phyloP scores from a whole-genome alignment of 2,797 vertebrate genomes.

The Takifugu ocellatus region DNA sequence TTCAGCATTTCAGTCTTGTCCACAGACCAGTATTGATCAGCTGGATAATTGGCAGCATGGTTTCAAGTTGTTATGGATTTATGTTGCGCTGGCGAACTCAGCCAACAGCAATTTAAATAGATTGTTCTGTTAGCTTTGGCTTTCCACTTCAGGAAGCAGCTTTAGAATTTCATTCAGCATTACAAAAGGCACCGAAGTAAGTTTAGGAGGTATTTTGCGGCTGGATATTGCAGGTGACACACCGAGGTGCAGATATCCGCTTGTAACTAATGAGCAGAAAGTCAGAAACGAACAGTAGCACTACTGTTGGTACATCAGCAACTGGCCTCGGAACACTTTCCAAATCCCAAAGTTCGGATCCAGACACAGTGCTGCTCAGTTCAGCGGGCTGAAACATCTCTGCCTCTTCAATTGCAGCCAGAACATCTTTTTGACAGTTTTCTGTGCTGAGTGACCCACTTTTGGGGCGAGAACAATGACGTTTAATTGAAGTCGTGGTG shows the following conservation, averaged over 20 bases:
- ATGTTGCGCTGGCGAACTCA: constrained; percentile 15
- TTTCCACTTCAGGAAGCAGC: constrained; percentile 25
- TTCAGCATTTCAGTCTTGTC: constrained; percentile 22
- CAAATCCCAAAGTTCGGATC: constrained; percentile 49
- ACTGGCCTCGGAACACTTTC: constrained; percentile 47
- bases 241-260: constrained; percentile 15
- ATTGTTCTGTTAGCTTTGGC: constrained; percentile 36
- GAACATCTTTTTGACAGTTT: constrained; percentile 56
- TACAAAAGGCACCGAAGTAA: constrained; percentile 14
- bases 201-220: constrained; percentile 9
- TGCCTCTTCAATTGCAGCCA: constrained; percentile 51
- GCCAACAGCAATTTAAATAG: constrained; percentile 41
- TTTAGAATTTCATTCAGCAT: constrained; percentile 21
- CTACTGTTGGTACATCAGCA: constrained; percentile 56
- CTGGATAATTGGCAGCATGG: constrained; percentile 55
- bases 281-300: constrained; percentile 41
- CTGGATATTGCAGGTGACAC: constrained; percentile 18
- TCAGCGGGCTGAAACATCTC: constrained; percentile 61
- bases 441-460: constrained; percentile 56
- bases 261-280: constrained; percentile 40
- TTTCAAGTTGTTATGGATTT: constrained; percentile 18
- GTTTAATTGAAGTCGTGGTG: constrained; percentile 61
- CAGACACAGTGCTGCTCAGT: constrained; percentile 48
- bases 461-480: constrained; percentile 59
- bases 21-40: constrained; percentile 37